A percentile compares a stretch with the other conserved stretches of the same genome.
phyloP scores from a whole-genome alignment of 2,888 invertebrate genomes.

The Drosophila vallismaia region DNA sequence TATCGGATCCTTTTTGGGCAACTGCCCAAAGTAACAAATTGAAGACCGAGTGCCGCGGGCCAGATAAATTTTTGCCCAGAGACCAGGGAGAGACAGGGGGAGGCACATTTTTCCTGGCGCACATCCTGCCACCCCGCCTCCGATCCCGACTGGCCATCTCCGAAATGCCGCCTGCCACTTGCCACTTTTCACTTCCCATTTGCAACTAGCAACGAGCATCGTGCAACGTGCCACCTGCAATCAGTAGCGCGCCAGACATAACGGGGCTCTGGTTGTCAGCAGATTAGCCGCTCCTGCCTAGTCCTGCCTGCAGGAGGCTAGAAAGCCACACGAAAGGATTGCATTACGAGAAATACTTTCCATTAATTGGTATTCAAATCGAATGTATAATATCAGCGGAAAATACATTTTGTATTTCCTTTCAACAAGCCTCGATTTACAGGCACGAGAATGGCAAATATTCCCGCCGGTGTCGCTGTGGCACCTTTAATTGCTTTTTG shows the following conservation, averaged over 20 bases:
- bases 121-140: not conserved
- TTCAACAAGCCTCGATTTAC: not conserved
- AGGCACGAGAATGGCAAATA: not conserved
- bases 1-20: constrained; percentile 2
- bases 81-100: not conserved
- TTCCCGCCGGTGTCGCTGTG: not conserved
- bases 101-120: not conserved
- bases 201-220: not conserved
- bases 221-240: constrained; percentile 4
- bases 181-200: not conserved
- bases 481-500: constrained; percentile 11
- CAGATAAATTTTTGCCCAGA: constrained; percentile 24
- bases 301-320: not conserved
- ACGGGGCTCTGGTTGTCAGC: constrained; percentile 14
- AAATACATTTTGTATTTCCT: not conserved
- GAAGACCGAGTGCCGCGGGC: constrained; percentile 25
- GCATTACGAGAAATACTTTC: no score
- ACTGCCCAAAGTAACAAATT: constrained; percentile 23
- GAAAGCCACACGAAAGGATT: not conserved
- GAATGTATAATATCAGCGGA: not conserved
- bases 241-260: constrained; percentile 19
- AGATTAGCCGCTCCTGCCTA: constrained; percentile 24
- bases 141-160: not conserved
- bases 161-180: not conserved
- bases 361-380: no score